Base-by-base conservation (phyloP, 1,140 invertebrate species). In the Eumeta japonica region DNA sequence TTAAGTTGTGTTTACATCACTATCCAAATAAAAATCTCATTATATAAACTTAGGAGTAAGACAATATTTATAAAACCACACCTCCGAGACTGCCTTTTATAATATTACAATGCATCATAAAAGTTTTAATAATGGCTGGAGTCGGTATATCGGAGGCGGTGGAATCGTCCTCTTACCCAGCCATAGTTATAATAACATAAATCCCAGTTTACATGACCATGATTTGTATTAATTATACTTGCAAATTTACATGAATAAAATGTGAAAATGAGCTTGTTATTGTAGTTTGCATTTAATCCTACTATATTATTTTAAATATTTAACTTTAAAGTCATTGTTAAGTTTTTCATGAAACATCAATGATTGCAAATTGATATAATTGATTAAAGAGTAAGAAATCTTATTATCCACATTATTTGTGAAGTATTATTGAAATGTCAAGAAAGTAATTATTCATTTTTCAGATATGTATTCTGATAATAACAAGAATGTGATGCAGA, bases 221-320 rank as follows among this genome's bases (percentile, higher is more conserved):
- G 53, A 66, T 77, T 76, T 77, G 71, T 77, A 77, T 74, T 76
- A 72, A 75, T 74, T 75, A 75, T 77, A 72, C 72, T 68, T 72
- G 71, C 75, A 75, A 77, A 75, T 77, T 77, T 77, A 77, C 72
- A 77, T 75, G 57, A 77, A 76, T 75, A 75, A 77, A 77, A 68
- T 55, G 63, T 71, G 57, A 53, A 71, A 74, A 70, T 54, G 60
- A 67, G 62, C 63, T 68, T 67, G 62, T 67, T 71, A 65, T 44
- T 54, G 53, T 56, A 48, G 54, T 62, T 62, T 60, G 9, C 20
- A 24, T 24, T 24, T 24, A n/a, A 24, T 24, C 20, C 20, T 24
- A 7, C n/a, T 24, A 24, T 24, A 24, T 24, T 24, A 24, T 24
- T 24, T 24, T 24, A 24, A 24, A 24, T 5, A 7, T 24, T 5